Base-by-base conservation (phyloP, 1,140 invertebrate genomes). In the Dreissena rostriformis region DNA sequence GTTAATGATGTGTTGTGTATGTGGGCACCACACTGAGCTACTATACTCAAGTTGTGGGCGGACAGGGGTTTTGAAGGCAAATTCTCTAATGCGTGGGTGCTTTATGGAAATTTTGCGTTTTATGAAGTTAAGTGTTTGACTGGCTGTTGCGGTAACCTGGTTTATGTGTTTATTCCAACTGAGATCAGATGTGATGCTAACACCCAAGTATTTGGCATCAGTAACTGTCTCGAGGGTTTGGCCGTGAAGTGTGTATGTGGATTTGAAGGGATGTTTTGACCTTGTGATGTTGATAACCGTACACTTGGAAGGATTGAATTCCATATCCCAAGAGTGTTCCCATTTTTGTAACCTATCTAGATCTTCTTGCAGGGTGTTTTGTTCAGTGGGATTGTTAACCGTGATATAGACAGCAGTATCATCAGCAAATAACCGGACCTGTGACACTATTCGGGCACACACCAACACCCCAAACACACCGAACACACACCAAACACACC, bases 401-500 rank as follows among this genome's bases (percentile, higher is more conserved):
- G 72, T 55, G 17, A 74, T 17, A 57, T 26, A 74, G 24, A 74
- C 72, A 55, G 78, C 65, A 39, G 71, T 81, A 26, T 81, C 65
- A 68, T 82, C 80, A 55, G 71, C 85, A 65, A 78, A 81, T 61
- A 86, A 24, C 1, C 61, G 29, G 29, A 84, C 39, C 67, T 51
- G n/a, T 8, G 26, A 81, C 39, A 39, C 39, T 39, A 39, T 39
- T n/a, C n/a, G n/a, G n/a, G n/a, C n/a, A n/a, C n/a, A n/a, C n/a
- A n/a, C n/a, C n/a, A n/a, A n/a, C n/a, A n/a, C n/a, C n/a, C n/a
- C n/a, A n/a, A n/a, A n/a, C n/a, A n/a, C n/a, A n/a, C n/a, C n/a
- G n/a, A n/a, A n/a, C n/a, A n/a, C n/a, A n/a, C n/a, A n/a, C n/a
- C n/a, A n/a, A n/a, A n/a, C n/a, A n/a, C n/a, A n/a, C n/a, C n/a